Evolutionary conservation across 2,797 vertebrate species (phyloP), one percentile per base, ranked within the genome.

Genomic region (Heterohyrax brucei): DNA sequence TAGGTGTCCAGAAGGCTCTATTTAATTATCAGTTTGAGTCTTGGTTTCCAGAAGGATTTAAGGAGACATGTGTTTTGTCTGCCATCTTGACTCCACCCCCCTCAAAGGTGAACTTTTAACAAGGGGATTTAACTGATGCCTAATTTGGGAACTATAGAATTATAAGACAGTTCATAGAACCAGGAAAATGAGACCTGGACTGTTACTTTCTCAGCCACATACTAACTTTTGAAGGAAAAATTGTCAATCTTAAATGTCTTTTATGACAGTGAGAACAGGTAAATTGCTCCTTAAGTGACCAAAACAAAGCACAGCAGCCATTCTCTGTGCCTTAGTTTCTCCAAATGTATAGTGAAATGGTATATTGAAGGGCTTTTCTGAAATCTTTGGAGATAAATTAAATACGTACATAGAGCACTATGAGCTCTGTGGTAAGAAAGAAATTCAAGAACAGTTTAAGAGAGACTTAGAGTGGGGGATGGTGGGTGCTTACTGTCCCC

Each of bases 291-390:
- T 7, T 14, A 4, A 44, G 21, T 86, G 8, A 46, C 4, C 2
- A 50, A n/a, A 59, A 50, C 26, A 2, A 1, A 5, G 59, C 62
- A 2, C 2, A 3, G 26, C 21, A 44, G 21, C 66, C 44, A 82
- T 72, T 26, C 50, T 80, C 33, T 0, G 3, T 53, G 28, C n/a
- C 73, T 92, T 78, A 59, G 66, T 64, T 93, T 95, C 13, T 73
- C 83, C 33, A 72, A 73, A 61, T 62, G 21, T 26, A 59, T 1
- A 2, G 53, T 48, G 61, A 94, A 33, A 18, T 4, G 3, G 50
- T 10, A 53, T 78, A n/a, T 70, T 80, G 76, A 93, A 90, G 46
- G 19, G 22, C 18, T 70, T 87, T 68, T 48, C 73, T 93, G 84
- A 80, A 86, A 72, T 89, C 39, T 53, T 24, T 56, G 61, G 80